Evolutionary conservation across 2,113 vertebrate genomes (phyloP).

Genomic region (Pteropus alecto): DNA sequence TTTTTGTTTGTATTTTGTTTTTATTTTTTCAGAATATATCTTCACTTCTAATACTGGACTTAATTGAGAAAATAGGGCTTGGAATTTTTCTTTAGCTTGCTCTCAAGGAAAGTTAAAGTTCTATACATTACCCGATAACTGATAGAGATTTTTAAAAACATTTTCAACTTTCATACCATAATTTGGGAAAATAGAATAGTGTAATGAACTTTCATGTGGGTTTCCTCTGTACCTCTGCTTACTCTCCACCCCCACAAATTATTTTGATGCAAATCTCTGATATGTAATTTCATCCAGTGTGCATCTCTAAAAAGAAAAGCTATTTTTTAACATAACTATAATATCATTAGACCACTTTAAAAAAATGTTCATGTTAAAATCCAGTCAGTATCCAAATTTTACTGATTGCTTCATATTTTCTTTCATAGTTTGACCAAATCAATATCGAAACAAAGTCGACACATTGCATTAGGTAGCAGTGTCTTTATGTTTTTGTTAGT

Average conservation of each 20-base stretch:
- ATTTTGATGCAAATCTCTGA: background rate
- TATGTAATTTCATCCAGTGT: background rate
- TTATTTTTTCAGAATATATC: background rate
- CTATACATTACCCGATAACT: background rate
- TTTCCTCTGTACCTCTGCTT: background rate
- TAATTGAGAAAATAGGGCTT: conserved; percentile 12
- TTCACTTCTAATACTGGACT: conserved; percentile 37
- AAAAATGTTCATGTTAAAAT: background rate
- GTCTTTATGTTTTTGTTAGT: background rate
- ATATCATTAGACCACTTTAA: background rate
- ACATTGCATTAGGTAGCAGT: background rate
- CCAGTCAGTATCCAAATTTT: background rate
- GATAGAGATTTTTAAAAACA: background rate
- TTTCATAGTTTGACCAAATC: background rate
- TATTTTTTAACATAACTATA: background rate
- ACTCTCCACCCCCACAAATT: background rate
- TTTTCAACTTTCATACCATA: background rate
- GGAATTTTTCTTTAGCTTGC: background rate
- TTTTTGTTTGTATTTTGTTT: conserved; percentile 23
- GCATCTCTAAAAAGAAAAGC: background rate
- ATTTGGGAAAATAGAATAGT: background rate
- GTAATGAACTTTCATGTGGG: background rate
- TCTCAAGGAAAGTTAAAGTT: background rate
- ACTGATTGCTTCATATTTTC: background rate
- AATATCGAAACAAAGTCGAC: background rate